phyloP scores from a whole-genome alignment of 1,140 invertebrate species.

The Drosophila tani region DNA sequence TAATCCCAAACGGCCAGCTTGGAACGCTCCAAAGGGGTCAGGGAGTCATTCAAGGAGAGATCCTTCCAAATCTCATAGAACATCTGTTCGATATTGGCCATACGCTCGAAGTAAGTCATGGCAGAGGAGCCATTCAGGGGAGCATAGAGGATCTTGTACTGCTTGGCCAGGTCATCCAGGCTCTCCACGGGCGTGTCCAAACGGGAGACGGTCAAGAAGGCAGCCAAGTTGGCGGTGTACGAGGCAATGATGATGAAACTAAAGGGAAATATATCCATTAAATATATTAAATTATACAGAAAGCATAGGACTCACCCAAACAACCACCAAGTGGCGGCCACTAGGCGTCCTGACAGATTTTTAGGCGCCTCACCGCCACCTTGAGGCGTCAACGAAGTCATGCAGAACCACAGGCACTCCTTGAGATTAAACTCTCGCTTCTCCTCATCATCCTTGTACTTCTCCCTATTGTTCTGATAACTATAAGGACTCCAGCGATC shows the following conservation, averaged over 20 bases:
- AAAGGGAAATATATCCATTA: background rate
- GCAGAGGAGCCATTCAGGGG: constrained; percentile 92
- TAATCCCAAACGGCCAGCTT: constrained; percentile 99
- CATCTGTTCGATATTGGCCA: constrained; percentile 97
- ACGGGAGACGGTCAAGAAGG: constrained; percentile 96
- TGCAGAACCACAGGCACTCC: constrained; percentile 99
- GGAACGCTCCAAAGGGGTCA: constrained; percentile 94
- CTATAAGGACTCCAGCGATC: constrained; percentile 98
- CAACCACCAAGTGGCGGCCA: constrained; percentile 99
- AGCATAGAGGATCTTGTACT: constrained; percentile 98
- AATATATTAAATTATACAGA: background rate
- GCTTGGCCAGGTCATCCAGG: constrained; percentile 96
- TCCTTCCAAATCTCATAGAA: constrained; percentile 99
- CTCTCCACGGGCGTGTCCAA: constrained; percentile 97
- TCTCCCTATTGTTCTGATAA: constrained; percentile 97
- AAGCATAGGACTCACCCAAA: constrained; percentile 88
- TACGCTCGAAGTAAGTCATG: constrained; percentile 97
- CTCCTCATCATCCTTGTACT: constrained; percentile 97
- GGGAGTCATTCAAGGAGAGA: constrained; percentile 97
- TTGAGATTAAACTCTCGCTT: constrained; percentile 98
- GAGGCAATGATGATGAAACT: constrained; percentile 98
- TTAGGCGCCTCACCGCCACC: constrained; percentile 95
- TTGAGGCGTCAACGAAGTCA: constrained; percentile 98
- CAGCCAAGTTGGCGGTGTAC: constrained; percentile 98
- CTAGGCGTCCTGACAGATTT: constrained; percentile 95